phyloP scores from a whole-genome alignment of 2,888 invertebrate genomes.

The Amphipyra tragopoginis region DNA sequence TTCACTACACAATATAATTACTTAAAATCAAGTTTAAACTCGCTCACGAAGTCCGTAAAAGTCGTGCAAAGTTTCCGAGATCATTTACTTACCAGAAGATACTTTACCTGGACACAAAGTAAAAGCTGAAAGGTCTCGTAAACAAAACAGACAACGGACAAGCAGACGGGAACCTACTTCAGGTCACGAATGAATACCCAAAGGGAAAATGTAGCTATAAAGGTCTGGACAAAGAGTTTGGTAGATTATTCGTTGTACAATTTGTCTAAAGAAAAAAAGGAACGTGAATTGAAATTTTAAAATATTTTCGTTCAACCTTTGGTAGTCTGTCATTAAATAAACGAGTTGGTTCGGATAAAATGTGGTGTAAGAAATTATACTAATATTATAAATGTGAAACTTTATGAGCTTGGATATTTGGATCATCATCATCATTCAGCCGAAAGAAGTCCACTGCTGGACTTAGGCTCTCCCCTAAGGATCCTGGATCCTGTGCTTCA shows the following conservation, averaged over 20 bases:
- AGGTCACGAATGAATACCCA: conserved; percentile 50
- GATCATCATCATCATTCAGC: too few species aligned
- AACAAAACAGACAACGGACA: conserved; percentile 62
- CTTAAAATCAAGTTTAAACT: conserved; percentile 52
- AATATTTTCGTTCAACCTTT: conserved; percentile 17
- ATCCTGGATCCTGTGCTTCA: too few species aligned
- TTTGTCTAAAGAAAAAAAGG: conserved; percentile 33
- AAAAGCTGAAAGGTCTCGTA: conserved; percentile 57
- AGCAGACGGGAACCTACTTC: conserved; percentile 44
- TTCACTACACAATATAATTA: conserved; percentile 39
- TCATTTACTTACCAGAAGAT: conserved; percentile 53
- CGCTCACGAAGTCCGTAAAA: conserved; percentile 26
- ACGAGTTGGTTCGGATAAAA: too few species aligned
- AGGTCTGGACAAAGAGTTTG: conserved; percentile 41
- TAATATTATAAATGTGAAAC: too few species aligned
- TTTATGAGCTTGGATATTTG: too few species aligned
- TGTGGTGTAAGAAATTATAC: too few species aligned
- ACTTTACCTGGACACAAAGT: conserved; percentile 54
- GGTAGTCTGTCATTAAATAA: conserved; percentile 9
- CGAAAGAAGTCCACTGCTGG: too few species aligned
- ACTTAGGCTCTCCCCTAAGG: too few species aligned
- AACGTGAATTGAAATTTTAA: conserved; percentile 34
- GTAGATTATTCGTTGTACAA: conserved; percentile 39
- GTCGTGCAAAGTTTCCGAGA: conserved; percentile 50
- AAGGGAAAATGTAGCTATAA: conserved; percentile 46